Evolutionary conservation across 2,888 invertebrate species (phyloP).

Genomic region (Pyrrhia umbra): DNA sequence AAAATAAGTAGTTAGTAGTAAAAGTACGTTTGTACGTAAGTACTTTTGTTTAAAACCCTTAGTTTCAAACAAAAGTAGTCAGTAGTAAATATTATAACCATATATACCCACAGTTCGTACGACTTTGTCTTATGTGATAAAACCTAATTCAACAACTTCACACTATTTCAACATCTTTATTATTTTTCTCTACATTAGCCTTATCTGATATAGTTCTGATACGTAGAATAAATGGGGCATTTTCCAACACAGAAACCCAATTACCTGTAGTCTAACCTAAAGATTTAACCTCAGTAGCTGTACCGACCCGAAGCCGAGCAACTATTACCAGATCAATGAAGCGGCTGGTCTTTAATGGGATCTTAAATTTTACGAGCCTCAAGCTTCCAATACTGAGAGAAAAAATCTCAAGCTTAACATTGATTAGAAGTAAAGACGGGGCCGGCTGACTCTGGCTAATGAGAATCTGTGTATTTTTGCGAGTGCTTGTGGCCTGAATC

Average conservation of each 20-base stretch:
- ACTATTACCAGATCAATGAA: constrained; percentile 47
- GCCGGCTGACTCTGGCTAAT: not conserved
- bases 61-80: no score
- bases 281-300: constrained; percentile 40
- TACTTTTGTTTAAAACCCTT: no score
- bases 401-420: constrained; percentile 23
- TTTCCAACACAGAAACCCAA: constrained; percentile 35
- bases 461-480: not conserved
- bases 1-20: no score
- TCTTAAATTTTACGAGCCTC: constrained; percentile 48
- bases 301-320: constrained; percentile 10
- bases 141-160: no score
- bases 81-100: no score
- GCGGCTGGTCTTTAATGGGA: constrained; percentile 36
- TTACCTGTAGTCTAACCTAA: constrained; percentile 26
- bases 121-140: no score
- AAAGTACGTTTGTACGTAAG: no score
- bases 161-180: no score
- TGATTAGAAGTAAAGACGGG: constrained; percentile 21
- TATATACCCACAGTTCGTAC: no score
- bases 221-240: not conserved
- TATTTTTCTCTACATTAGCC: not conserved
- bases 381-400: constrained; percentile 33
- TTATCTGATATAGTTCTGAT: constrained; percentile 10
- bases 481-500: not conserved